Evolutionary conservation across 2,797 vertebrate genomes (phyloP), one percentile per base, ranked within the genome.

Genomic region (Melanotaenia pygmaea): DNA sequence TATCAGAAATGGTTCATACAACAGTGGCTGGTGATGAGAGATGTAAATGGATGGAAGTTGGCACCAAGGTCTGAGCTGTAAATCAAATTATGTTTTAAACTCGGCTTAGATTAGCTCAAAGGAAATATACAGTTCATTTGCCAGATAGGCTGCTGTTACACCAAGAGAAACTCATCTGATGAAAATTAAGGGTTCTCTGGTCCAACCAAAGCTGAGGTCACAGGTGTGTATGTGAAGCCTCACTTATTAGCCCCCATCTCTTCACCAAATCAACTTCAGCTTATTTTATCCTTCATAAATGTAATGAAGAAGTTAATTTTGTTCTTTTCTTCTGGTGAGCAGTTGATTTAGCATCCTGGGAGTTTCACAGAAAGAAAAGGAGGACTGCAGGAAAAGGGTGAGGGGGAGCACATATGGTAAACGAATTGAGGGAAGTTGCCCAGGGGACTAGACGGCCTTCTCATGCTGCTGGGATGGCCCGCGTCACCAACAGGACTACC

Each of bases 371-470:
- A 84, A 79, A 79, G 37, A 58, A 51, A 66, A 12, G 50, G 63
- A 70, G 50, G 67, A 68, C 61, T 66, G 64, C 62, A 64, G 37
- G 72, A 56, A 79, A 84, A 78, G 67, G 91, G 90, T 93, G 90
- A 91, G 77, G 70, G 47, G 83, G 89, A 89, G 85, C 91, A 92
- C 94, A 95, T 94, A 92, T 95, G 94, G 91, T 86, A 90, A 91
- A 94, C 51, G 56, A 59, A 90, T 95, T 45, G 68, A 64, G 82
- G 72, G 87, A 88, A 87, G 87, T 90, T 60, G 64, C 73, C 83
- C 71, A 45, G 77, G 89, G 87, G 84, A 82, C 69, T 67, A 75
- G 71, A 87, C 85, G 53, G 70, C 84, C 77, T 84, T 92, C 67
- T 73, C 88, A 80, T 80, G 76, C 88, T 88, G 81, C 85, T 87